phyloP scores from a whole-genome alignment of 2,888 invertebrate species.

The Oasisia sp. region DNA sequence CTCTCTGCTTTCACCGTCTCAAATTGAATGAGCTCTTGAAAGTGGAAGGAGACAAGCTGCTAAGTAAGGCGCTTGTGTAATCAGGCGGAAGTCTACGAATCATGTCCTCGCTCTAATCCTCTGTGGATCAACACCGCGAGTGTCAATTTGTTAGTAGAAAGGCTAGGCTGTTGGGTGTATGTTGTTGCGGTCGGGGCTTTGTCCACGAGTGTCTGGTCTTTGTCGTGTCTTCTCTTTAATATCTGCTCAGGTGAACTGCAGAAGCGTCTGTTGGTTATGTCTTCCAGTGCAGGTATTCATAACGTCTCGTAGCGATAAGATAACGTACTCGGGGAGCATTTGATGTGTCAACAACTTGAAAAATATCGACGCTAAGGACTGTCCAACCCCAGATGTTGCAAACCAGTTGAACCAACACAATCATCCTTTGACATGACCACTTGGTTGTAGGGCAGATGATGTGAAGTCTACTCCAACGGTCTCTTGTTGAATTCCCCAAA shows the following conservation, averaged over 20 bases:
- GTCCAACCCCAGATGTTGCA: not conserved
- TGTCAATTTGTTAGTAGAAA: conserved; percentile 2
- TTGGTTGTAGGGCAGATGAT: not conserved
- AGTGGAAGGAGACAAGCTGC: not conserved
- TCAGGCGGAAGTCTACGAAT: not conserved
- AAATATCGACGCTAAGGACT: not conserved
- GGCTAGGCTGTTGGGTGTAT: not conserved
- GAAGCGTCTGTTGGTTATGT: not conserved
- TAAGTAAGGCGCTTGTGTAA: not conserved
- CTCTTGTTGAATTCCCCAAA: too few relatives aligned
- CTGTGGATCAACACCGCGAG: not conserved
- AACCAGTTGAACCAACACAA: not conserved
- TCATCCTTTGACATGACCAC: not conserved
- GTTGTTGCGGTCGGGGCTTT: not conserved
- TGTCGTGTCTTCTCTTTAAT: not conserved
- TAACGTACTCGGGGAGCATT: not conserved
- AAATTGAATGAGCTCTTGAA: conserved; percentile 3
- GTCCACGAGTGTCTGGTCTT: not conserved
- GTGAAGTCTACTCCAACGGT: not conserved
- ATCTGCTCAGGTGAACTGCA: not conserved
- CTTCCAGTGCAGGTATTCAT: not conserved
- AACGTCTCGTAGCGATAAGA: not conserved
- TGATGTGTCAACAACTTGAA: not conserved
- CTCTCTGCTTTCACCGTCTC: not conserved
- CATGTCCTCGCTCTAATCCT: not conserved